These are phyloP conservation scores for Mnemiopsis leidyi DNA, from an alignment of 37 sponge, comb jelly and placozoan genomes.

Conservation along the genomic window DNA sequence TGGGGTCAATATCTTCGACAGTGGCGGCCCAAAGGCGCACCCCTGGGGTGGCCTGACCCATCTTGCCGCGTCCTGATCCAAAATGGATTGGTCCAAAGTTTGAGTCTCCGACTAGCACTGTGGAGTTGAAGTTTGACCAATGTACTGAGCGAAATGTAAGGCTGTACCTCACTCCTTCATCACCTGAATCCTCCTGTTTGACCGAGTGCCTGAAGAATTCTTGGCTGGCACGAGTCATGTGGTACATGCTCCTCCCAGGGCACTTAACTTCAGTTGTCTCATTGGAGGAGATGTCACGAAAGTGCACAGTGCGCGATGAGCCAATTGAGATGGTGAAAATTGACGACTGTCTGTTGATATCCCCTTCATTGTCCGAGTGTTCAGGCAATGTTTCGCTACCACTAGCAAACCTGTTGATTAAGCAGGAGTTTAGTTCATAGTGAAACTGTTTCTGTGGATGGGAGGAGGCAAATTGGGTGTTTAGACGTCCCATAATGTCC, in stretches of 20 bases:
- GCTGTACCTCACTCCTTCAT: not conserved
- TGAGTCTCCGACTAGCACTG: not conserved
- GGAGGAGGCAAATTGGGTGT: not conserved
- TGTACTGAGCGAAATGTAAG: not conserved
- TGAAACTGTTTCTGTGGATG: not conserved
- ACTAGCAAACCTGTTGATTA: not conserved
- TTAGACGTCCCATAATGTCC: not conserved
- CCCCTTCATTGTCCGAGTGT: not conserved
- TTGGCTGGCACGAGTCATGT: not conserved
- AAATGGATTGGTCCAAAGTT: too few species aligned
- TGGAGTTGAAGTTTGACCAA: not conserved
- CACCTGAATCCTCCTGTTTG: not conserved
- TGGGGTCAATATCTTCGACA: not conserved
- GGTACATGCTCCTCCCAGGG: not conserved
- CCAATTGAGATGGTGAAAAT: not conserved
- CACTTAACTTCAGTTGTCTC: not conserved
- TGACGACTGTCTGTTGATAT: not conserved
- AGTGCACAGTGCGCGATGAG: not conserved
- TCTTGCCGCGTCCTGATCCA: too few species aligned
- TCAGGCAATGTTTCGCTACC: not conserved
- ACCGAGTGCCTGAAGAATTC: not conserved
- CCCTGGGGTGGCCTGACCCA: too few species aligned
- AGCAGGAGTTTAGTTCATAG: not conserved
- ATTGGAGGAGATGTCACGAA: not conserved
- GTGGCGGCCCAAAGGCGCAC: not conserved